Evolutionary conservation across 2,797 vertebrate species (phyloP), one percentile per base, ranked within the genome.

Genomic region (Luscinia luscinia): DNA sequence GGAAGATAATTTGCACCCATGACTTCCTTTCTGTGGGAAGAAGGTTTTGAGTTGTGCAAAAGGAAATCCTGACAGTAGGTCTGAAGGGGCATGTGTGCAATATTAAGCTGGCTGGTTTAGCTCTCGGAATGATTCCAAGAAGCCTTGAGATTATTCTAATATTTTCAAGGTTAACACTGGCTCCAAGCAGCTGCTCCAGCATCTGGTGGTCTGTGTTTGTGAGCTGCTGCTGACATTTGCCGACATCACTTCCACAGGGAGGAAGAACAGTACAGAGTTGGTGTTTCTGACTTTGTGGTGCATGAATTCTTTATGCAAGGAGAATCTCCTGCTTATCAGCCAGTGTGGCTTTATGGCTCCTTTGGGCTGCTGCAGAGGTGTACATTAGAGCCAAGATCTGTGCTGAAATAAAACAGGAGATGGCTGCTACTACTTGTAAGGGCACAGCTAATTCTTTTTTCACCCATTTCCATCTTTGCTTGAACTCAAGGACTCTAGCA

Each of bases 141-240:
- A 84, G 11, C 32, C 32, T 91, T 52, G 59, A 52, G 49, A 55
- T 72, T 75, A 68, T 72, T 73, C 41, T 75, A 55, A 46, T 48
- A 38, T 89, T 93, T 90, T 78, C 28, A 55, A 75, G 30, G 49
- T 84, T 5, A 4, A 26, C 59, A 26, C 6, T 64, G 68, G 40
- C 62, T 89, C 40, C 40, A 66, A 59, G 54, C 73, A 85, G 68
- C 79, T 93, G 82, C 66, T 85, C 8, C 36, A 89, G 75, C 89
- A 94, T 89, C 64, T 93, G 84, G 76, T 86, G 62, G 21, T 52
- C 62, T 2, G 1, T 0, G 1, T 6, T 12, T 17, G 2, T n/a
- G 79, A 77, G 62, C 62, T 79, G 51, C 22, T 87, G 73, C 82
- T 93, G 69, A 45, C n/a, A 62, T 87, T 87, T 89, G 75, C 83